Percentiles rank a stretch among this genome's conserved stretches.
Conservation (phyloP, 2,797 vertebrate species). For the Ctenopoma kingsleyae region DNA sequence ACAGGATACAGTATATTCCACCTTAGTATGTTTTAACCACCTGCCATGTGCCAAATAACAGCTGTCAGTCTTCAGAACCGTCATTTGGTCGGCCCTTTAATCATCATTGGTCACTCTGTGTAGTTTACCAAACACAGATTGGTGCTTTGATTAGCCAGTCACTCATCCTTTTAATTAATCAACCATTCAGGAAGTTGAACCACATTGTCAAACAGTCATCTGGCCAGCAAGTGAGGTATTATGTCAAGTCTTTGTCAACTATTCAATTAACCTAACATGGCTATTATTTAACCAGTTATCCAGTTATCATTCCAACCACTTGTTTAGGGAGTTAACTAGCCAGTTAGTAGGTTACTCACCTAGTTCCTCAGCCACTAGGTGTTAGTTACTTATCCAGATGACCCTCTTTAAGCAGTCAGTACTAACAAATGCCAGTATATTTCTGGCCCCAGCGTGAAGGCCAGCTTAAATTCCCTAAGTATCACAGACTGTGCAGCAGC, state of each 20-base stretch:
- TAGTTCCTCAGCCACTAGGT: constrained; percentile 10
- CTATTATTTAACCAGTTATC: constrained; percentile 2
- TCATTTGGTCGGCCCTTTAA: constrained; percentile 16
- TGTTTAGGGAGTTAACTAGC: not conserved
- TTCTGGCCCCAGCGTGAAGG: constrained; percentile 52
- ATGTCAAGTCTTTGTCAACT: not conserved
- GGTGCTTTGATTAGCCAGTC: constrained; percentile 5
- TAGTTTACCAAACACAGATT: constrained; percentile 10
- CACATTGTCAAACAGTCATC: constrained; percentile 20
- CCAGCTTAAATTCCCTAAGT: constrained; percentile 55
- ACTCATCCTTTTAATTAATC: constrained; percentile 8
- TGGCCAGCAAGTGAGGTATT: too few species aligned
- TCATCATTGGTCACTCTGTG: constrained; percentile 10
- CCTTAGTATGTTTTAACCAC: constrained; percentile 10
- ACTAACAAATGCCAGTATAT: constrained; percentile 72
- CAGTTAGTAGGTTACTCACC: not conserved
- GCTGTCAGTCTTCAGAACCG: constrained; percentile 8
- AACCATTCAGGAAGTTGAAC: constrained; percentile 12
- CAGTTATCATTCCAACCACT: constrained; percentile 13
- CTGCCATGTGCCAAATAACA: constrained; percentile 20
- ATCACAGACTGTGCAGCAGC: constrained; percentile 43
- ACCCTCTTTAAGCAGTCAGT: constrained; percentile 41
- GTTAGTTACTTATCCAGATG: constrained; percentile 12
- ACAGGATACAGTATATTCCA: constrained; percentile 6
- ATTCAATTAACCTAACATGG: constrained; percentile 8